Conservation (phyloP, 2,113 vertebrate species). For the Zosterops hypoxanthus region DNA sequence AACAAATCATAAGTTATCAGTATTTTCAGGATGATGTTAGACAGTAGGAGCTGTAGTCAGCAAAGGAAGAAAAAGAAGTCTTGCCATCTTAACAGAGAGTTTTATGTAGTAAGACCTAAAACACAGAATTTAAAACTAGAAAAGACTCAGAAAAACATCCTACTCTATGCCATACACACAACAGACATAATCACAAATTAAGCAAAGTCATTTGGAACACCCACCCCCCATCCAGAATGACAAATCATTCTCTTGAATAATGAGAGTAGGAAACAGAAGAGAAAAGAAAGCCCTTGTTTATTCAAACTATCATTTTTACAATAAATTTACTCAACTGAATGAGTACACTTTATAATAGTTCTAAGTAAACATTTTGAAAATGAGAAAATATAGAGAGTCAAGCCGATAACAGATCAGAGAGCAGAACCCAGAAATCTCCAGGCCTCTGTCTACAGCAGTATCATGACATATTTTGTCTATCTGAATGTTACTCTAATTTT, state of each 20-base stretch:
- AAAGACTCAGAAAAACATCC: not conserved
- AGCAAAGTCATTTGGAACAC: not conserved
- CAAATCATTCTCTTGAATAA: not conserved
- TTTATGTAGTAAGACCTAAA: not conserved
- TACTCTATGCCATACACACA: not conserved
- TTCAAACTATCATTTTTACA: not conserved
- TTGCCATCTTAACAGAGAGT: not conserved
- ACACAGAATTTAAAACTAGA: not conserved
- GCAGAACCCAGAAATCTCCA: not conserved
- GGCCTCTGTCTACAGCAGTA: not conserved
- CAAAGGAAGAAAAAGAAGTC: not conserved
- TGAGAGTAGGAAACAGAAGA: not conserved
- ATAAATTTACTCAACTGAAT: not conserved
- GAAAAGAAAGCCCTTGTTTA: not conserved
- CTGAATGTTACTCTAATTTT: not conserved
- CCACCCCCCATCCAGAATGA: accelerated
- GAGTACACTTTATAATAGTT: not conserved
- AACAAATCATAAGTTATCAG: not conserved
- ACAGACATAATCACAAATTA: not conserved
- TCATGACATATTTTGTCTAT: not conserved
- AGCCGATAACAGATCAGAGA: not conserved
- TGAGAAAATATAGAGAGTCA: not conserved
- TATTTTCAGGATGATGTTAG: not conserved
- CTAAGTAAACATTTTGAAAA: not conserved
- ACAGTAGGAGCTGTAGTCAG: not conserved